phyloP scores from a whole-genome alignment of 1,140 invertebrate species.

The Temnothorax curvispinosus region DNA sequence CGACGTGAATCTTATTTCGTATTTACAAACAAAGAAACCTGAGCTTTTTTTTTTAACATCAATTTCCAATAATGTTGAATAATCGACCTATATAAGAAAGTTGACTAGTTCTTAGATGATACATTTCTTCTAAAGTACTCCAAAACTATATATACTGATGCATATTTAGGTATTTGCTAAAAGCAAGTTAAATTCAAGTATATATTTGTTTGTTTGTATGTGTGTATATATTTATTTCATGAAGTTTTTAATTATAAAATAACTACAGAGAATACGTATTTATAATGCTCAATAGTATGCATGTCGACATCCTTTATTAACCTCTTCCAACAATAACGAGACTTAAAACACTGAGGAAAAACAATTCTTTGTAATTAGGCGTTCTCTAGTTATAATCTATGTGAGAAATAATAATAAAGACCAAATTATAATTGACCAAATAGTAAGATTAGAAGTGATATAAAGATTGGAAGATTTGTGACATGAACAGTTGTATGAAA shows the following conservation, averaged over 20 bases:
- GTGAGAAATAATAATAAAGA: constrained; percentile 62
- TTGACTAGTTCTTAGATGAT: constrained; percentile 25
- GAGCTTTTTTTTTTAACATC: neutral
- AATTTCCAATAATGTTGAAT: constrained; percentile 8
- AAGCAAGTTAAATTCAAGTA: constrained; percentile 8
- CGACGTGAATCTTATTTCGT: constrained; percentile 72
- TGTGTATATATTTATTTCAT: constrained; percentile 35
- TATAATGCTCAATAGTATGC: constrained; percentile 20
- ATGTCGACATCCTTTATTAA: constrained; percentile 12
- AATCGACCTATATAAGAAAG: constrained; percentile 6
- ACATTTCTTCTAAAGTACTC: constrained; percentile 25
- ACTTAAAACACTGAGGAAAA: constrained; percentile 20
- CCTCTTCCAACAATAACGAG: constrained; percentile 18
- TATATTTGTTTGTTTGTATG: constrained; percentile 15
- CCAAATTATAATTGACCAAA: constrained; percentile 66
- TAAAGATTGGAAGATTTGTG: constrained; percentile 62
- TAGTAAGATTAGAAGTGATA: constrained; percentile 60
- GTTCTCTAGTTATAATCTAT: constrained; percentile 20
- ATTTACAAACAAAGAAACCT: neutral
- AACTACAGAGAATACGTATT: constrained; percentile 16
- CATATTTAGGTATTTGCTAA: constrained; percentile 12
- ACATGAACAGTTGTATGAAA: neutral
- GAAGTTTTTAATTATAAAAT: constrained; percentile 45
- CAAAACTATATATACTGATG: constrained; percentile 28
- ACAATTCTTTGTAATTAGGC: constrained; percentile 6